Base-by-base conservation (phyloP, 2,113 vertebrate species). In the Oncorhynchus nerka region DNA sequence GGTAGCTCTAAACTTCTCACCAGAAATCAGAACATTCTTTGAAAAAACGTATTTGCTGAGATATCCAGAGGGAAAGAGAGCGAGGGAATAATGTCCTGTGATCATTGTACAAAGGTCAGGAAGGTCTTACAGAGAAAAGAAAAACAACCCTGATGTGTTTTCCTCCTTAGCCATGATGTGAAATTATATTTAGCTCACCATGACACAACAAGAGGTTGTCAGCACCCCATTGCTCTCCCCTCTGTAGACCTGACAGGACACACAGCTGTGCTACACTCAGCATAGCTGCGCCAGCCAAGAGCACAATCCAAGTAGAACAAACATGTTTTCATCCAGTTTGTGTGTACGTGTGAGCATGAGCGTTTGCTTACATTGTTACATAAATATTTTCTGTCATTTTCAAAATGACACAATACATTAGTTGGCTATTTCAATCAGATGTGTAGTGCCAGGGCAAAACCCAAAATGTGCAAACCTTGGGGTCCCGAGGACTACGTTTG, bases 121-220 rank as follows among this genome's bases (percentile, higher is more conserved):
- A 84, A 59, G 85, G 83, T 90, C 84, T 87, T 83, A 81, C 77
- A 81, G 79, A 11, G 83, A 84, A 88, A 87, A 88, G 89, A 92
- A 90, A 89, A 91, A 84, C 24, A 69, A 49, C 75, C 86, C 89
- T 89, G 89, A 87, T 90, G 88, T 84, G 90, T 87, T 88, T 91
- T 89, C 80, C 84, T 90, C 85, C 83, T 79, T 4, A 55, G 49
- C 16, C 49, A 55, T 79, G 81, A 89, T 28, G 55, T 70, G 48
- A 78, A 79, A 76, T 90, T 89, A 91, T 89, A 90, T 81, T 89
- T 90, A 91, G 79, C 79, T 28, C 4, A 8, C 71, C 34, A 55
- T 84, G 79, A 88, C 85, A 88, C 71, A 70, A 72, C 74, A 77
- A 77, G 69, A 73, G 79, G 75, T 80, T 75, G 89, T 75, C 82